phyloP scores from a whole-genome alignment of 2,797 vertebrate species.

The Acanthurus lineatus region DNA sequence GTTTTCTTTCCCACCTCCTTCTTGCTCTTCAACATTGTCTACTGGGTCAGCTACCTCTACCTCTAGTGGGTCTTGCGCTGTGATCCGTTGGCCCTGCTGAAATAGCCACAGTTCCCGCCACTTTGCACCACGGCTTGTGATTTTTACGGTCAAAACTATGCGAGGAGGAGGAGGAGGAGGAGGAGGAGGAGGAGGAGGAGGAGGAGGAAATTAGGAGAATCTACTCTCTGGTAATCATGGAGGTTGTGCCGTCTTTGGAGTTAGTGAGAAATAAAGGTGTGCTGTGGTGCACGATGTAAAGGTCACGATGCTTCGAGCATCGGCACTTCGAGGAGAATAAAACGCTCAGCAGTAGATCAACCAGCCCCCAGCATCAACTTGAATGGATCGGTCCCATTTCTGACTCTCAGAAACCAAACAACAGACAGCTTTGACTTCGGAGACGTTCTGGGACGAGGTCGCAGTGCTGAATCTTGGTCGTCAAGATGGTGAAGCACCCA shows the following conservation, averaged over 20 bases:
- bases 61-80: conserved; percentile 85
- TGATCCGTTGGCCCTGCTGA: not conserved
- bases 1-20: conserved; percentile 98
- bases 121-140: conserved; percentile 39
- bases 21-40: conserved; percentile 96
- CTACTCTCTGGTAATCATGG: conserved; percentile 12
- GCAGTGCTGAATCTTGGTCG: conserved; percentile 52
- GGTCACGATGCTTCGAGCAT: conserved; percentile 28
- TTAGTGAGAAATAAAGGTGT: not conserved
- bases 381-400: conserved; percentile 19
- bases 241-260: conserved; percentile 28
- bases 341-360: conserved; percentile 33
- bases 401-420: conserved; percentile 51
- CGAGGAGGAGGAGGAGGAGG: too few species aligned
- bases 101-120: conserved; percentile 10
- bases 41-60: conserved; percentile 99
- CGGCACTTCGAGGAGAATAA: conserved; percentile 1
- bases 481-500: conserved; percentile 81
- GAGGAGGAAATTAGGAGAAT: conserved; percentile 31
- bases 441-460: conserved; percentile 46
- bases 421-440: conserved; percentile 31
- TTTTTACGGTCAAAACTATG: conserved; percentile 36
- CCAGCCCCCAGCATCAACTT: conserved; percentile 29
- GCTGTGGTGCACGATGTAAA: conserved; percentile 4
- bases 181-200: too few species aligned